Base-by-base conservation (phyloP, 2,113 vertebrate genomes). In the zebrafish (Danio rerio) region DNA sequence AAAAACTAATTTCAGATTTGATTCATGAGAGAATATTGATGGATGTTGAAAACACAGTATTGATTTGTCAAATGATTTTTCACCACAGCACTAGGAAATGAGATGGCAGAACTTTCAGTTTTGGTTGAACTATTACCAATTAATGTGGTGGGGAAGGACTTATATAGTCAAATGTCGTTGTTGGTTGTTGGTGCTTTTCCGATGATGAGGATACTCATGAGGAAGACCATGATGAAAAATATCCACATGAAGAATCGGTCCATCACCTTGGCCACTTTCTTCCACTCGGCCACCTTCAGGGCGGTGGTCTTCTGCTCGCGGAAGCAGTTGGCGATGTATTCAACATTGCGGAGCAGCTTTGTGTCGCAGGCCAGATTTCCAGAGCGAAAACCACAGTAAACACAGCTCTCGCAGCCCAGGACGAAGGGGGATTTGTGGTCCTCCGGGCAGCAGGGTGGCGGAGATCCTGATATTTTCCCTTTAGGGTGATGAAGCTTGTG, bases 201-300 rank as follows among this genome's bases (percentile, higher is more conserved):
- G 43, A 97, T 96, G 83, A 99, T 94, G 80, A 99, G 91, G 82
- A 98, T 90, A 0, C 97, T 99, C 97, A 99, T 99, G 63, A 99
- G 95, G 86, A 99, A 97, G 83, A 99, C 97, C 98, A 99, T 99
- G 12, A 95, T 89, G 85, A 99, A 99, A 89, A 99, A 99, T 85
- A 99, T 92, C 98, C 98, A 99, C 98, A 99, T 99, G 89, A 99
- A 99, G 91, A 99, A 97, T 6, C 97, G 92, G 84, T 99, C 98
- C 95, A 99, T 98, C 88, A 99, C 98, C 90, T 98, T 99, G 9
- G 98, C 98, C 0, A 99, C 95, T 88, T 98, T 99, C 87, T 98
- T 99, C 98, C 98, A 99, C 15, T 99, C 98, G 0, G 95, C 94
- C 18, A 95, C 96, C 90, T 97, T 99, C 81, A 95, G 94, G 0